Conservation (phyloP, 2,888 invertebrate genomes). For the Scaptomyza caliginosa region DNA sequence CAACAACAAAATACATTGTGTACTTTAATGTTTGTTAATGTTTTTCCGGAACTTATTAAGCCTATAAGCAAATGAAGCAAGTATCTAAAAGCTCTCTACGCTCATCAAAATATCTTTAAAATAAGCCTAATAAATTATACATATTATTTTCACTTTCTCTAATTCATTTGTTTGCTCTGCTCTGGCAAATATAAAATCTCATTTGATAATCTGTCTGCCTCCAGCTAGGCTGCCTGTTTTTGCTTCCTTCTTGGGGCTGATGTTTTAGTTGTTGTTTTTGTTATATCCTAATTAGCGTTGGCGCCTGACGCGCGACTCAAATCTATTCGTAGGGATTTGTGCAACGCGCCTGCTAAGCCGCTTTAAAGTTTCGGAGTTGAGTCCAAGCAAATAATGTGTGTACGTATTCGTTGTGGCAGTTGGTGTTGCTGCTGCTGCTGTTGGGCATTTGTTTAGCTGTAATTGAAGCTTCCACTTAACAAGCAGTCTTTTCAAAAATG, state of each 20-base stretch:
- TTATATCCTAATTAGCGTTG: constrained; percentile 49
- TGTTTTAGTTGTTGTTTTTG: constrained; percentile 5
- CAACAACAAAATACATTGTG: no score
- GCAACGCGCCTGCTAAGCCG: constrained; percentile 44
- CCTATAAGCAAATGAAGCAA: no score
- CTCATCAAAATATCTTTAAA: background rate
- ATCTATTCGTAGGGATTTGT: constrained; percentile 27
- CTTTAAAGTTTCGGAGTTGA: constrained; percentile 52
- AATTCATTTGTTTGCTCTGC: background rate
- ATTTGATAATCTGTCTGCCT: constrained; percentile 1
- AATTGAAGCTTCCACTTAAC: constrained; percentile 61
- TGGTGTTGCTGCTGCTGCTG: constrained; percentile 21
- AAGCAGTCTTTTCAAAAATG: constrained; percentile 38
- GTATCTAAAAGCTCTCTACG: no score
- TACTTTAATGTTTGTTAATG: background rate
- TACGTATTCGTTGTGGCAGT: background rate
- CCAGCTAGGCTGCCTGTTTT: background rate
- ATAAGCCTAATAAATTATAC: background rate
- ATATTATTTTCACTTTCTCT: background rate
- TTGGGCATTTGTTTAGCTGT: constrained; percentile 54
- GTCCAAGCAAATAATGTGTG: constrained; percentile 35
- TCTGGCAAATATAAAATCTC: background rate
- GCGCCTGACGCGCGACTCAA: constrained; percentile 37
- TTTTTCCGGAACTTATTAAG: no score
- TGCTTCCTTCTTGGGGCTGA: background rate